Evolutionary conservation across 2,888 invertebrate genomes (phyloP), one percentile per base, ranked within the genome.

Genomic region (Vesta saturnalis): DNA sequence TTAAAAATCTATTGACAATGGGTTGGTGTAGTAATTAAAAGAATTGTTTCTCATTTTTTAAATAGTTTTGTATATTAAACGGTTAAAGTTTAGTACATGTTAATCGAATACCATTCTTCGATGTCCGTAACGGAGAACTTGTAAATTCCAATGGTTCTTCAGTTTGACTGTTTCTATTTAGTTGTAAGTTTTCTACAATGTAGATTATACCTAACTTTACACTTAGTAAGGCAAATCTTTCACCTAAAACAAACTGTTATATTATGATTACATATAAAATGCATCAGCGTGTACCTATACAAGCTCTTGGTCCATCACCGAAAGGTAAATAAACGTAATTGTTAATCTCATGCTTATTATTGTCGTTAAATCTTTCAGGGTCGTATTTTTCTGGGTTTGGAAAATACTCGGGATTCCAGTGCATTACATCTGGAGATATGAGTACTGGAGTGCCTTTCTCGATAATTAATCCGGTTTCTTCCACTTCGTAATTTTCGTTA

Each of bases 301-400:
- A 76, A 67, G 73, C 73, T 47, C 71, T 71, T 8, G 76, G 74
- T 54, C 75, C 76, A 52, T 68, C 62, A 8, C 47, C 47, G 15
- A 49, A 49, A 18, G 47, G 47, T 49, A 49, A 68, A 59, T 76
- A 76, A 5, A 69, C 49, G 56, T 69, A 75, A 14, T 67, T 60
- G 12, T 54, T 59, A 12, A 71, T 63, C 0, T 58, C 54, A 10
- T 56, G 15, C 5, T 23, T 60, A 59, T 77, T 78, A 54, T 80
- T 80, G 0, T 76, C 76, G 0, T 62, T 73, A 75, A 83, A 84
- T 49, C 83, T 71, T 62, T 83, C 82, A 0, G 85, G 85, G 72
- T 83, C 78, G 70, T 83, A 85, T 63, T 75, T 75, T 12, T 81
- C 74, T 0, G 85, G 84, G 57, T 84, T 78, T 1, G 82, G 80